Percentiles rank a stretch among this genome's conserved stretches.
These are phyloP conservation scores for Ariopsis seemanni DNA, from an alignment of 2,113 vertebrate genomes.

Conservation along the genomic window DNA sequence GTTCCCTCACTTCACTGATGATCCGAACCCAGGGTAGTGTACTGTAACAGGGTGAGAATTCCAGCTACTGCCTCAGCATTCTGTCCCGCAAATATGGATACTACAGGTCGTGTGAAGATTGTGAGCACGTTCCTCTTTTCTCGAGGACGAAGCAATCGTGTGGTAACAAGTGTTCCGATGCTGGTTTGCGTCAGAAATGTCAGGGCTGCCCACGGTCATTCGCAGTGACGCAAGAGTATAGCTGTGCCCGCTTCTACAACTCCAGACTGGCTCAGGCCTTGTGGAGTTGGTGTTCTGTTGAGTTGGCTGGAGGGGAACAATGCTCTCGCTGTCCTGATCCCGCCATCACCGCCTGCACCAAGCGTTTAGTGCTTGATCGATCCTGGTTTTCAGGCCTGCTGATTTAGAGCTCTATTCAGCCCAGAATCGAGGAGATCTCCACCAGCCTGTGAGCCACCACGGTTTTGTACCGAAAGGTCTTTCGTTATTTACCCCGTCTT, in stretches of 20 bases:
- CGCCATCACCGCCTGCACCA: constrained; percentile 57
- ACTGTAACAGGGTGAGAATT: background rate
- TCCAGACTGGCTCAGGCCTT: constrained; percentile 45
- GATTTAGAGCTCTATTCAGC: constrained; percentile 4
- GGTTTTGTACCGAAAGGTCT: background rate
- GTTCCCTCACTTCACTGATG: background rate
- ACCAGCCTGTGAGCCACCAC: background rate
- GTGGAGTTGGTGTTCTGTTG: constrained; percentile 56
- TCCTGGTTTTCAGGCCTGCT: constrained; percentile 55
- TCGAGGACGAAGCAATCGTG: constrained; percentile 38
- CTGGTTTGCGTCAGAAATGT: constrained; percentile 61
- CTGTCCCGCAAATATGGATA: constrained; percentile 44
- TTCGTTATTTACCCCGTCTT: background rate
- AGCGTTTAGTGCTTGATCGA: constrained; percentile 55
- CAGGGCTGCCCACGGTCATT: constrained; percentile 50
- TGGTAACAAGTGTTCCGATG: constrained; percentile 43
- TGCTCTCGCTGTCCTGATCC: constrained; percentile 61
- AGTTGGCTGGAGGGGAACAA: constrained; percentile 64
- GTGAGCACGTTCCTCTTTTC: constrained; percentile 40
- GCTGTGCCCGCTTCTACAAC: background rate
- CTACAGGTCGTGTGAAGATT: constrained; percentile 48
- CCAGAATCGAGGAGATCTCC: background rate
- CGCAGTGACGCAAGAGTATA: constrained; percentile 35
- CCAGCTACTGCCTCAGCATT: constrained; percentile 9
- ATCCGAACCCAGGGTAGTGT: background rate